Percentiles rank a stretch among this genome's conserved stretches.
phyloP scores from a whole-genome alignment of 2,888 invertebrate genomes.

The Scaptomyza cyrtandrae region DNA sequence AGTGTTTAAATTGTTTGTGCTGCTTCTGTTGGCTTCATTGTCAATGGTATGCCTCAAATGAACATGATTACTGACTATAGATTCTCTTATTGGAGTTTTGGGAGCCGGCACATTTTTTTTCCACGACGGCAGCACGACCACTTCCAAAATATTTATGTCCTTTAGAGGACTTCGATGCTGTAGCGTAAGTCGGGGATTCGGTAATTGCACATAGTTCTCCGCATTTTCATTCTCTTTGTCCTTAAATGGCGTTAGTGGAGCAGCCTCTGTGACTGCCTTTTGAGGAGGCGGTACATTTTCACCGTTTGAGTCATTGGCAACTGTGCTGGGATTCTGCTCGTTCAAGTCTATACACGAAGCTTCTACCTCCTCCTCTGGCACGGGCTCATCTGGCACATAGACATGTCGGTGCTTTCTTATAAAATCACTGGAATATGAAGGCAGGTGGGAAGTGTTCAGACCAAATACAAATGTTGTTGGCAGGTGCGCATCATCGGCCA shows the following conservation, averaged over 20 bases:
- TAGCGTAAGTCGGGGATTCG: constrained; percentile 72
- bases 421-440: constrained; percentile 83
- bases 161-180: constrained; percentile 78
- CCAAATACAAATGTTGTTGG: constrained; percentile 79
- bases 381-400: constrained; percentile 51
- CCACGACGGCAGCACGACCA: constrained; percentile 75
- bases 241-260: neutral
- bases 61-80: constrained; percentile 6
- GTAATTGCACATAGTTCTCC: constrained; percentile 65
- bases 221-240: constrained; percentile 50
- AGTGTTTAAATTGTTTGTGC: neutral
- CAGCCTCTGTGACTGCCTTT: neutral
- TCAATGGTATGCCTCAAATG: constrained; percentile 1
- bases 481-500: constrained; percentile 71
- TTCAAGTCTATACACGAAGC: neutral
- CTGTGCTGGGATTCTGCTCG: constrained; percentile 2
- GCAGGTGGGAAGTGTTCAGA: constrained; percentile 77
- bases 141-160: constrained; percentile 80
- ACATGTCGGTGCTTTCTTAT: constrained; percentile 60
- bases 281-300: constrained; percentile 77
- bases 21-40: constrained; percentile 6
- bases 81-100: constrained; percentile 23
- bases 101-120: constrained; percentile 47
- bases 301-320: constrained; percentile 75
- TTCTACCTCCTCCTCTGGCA: constrained; percentile 7